A percentile compares a stretch with the other conserved stretches of the same genome.
Evolutionary conservation across 2,797 vertebrate species (phyloP).

Genomic region (Sebastes paucispinis): DNA sequence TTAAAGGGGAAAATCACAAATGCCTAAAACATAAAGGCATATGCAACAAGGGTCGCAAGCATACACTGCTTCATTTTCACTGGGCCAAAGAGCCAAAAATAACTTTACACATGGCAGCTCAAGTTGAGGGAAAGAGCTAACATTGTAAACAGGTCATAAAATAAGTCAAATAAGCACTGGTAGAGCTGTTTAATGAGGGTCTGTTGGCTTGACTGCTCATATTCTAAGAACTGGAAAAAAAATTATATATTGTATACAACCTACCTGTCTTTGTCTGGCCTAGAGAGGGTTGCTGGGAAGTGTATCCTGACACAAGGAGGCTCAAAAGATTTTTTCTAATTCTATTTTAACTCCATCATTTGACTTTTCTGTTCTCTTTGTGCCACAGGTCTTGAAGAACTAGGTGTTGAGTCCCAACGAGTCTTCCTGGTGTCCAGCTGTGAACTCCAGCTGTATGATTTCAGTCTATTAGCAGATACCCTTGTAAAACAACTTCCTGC

Average conservation of each 20-base stretch:
- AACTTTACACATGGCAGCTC: not conserved
- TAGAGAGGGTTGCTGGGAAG: not conserved
- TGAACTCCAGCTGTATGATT: conserved; percentile 65
- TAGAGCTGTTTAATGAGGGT: not conserved
- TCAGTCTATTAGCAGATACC: conserved; percentile 22
- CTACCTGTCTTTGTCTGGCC: not conserved
- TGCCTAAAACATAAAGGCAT: not conserved
- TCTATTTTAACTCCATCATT: not conserved
- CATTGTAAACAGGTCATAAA: not conserved
- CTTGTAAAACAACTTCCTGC: conserved; percentile 8
- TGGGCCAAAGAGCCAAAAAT: not conserved
- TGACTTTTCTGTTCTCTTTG: not conserved
- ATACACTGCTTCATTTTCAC: not conserved
- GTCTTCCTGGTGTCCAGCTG: conserved; percentile 79
- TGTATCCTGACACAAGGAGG: too few relatives aligned
- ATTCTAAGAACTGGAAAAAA: too few relatives aligned
- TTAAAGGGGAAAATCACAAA: conserved; percentile 10
- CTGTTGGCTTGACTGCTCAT: too few relatives aligned
- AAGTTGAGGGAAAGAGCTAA: not conserved
- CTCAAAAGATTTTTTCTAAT: not conserved
- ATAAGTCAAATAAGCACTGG: not conserved
- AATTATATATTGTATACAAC: too few relatives aligned
- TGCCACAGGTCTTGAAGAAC: not conserved
- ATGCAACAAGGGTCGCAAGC: not conserved
- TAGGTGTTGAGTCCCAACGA: conserved; percentile 58